Evolutionary conservation across 2,888 invertebrate species (phyloP), one percentile per base, ranked within the genome.

Genomic region (Tromatobia lineatoria): DNA sequence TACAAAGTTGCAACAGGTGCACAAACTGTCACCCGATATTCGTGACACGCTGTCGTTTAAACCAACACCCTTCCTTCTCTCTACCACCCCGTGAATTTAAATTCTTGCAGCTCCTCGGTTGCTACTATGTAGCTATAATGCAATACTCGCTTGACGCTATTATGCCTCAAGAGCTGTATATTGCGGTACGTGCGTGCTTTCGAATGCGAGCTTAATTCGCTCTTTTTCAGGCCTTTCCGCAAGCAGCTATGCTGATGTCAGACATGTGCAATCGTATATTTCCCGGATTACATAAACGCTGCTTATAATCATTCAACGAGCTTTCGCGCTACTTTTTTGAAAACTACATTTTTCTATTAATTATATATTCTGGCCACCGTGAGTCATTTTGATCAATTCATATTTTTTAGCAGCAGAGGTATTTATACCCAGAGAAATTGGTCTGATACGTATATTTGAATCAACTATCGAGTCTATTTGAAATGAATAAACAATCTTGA

Each of bases 1-100:
- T 67, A 47, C 52, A 47, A 13, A 82, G 52, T 82, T 38, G 82
- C 82, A 82, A 82, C 82, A 82, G 82, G 82, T 82, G 82, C n/a
- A 82, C 78, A 45, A 74, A 73, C 52, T 52, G 78, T 69, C 73
- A 61, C 69, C 29, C 78, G 70, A 74, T 73, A 69, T 82, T 73
- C 78, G 61, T 74, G 78, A 78, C 69, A 69, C 59, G n/a, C 78
- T 54, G 69, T 61, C 82, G 73, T 34, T 59, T 59, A 29, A 77
- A 29, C 59, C 45, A 38, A 57, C 23, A 13, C 70, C 25, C 23
- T 25, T 18, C 38, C 38, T 38, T 38, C 38, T 38, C 8, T 34
- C 47, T 13, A 23, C 47, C 29, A 52, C 29, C 47, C 45, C 25
- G 20, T 15, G 34, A 61, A 50, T 13, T 18, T 47, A 61, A 74